phyloP scores from a whole-genome alignment of 2,113 vertebrate species.

The Nibea coibor region DNA sequence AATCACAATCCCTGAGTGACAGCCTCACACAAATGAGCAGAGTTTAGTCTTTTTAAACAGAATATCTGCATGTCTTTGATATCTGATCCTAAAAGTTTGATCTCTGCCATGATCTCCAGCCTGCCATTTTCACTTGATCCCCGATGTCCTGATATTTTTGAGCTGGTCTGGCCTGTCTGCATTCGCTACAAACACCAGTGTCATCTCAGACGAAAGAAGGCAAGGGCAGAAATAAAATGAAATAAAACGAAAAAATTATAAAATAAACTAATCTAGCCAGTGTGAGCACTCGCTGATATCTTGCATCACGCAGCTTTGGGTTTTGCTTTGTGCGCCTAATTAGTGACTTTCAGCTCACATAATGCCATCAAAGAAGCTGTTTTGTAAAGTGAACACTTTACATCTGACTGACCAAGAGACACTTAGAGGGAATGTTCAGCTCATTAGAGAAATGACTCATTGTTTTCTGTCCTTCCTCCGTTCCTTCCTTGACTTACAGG shows the following conservation, averaged over 20 bases:
- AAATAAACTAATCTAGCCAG: background rate
- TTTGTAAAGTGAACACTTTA: constrained; percentile 66
- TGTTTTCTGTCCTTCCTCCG: constrained; percentile 66
- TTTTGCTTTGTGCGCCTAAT: constrained; percentile 55
- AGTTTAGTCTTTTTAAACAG: constrained; percentile 36
- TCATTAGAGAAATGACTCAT: constrained; percentile 80
- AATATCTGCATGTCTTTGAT: constrained; percentile 46
- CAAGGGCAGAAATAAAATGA: background rate
- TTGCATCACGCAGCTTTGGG: constrained; percentile 30
- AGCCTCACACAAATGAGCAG: constrained; percentile 22
- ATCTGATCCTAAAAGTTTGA: constrained; percentile 50
- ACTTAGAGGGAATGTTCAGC: constrained; percentile 70
- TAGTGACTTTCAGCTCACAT: constrained; percentile 57
- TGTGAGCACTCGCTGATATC: constrained; percentile 20
- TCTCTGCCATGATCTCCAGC: constrained; percentile 42
- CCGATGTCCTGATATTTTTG: constrained; percentile 8
- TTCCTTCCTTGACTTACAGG: constrained; percentile 68
- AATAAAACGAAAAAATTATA: background rate
- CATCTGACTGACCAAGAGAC: constrained; percentile 64
- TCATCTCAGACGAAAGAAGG: constrained; percentile 1
- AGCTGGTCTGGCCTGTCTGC: constrained; percentile 15
- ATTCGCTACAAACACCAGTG: background rate
- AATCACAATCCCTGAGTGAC: constrained; percentile 67
- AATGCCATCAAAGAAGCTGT: constrained; percentile 54
- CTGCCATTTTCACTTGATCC: constrained; percentile 34